Conservation (phyloP, 2,113 vertebrate genomes). For the Progne subis region DNA sequence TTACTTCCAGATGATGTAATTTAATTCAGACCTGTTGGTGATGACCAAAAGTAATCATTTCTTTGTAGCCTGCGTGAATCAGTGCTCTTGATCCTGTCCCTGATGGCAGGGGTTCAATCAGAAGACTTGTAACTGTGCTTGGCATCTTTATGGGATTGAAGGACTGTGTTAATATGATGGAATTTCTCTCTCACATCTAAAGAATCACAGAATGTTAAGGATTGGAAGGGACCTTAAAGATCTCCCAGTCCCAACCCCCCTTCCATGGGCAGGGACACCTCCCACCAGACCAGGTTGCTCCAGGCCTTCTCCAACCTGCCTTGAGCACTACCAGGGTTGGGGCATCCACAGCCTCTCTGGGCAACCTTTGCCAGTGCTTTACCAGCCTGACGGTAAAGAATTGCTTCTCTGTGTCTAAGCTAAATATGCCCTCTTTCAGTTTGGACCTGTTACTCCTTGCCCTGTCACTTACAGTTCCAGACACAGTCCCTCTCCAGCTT, state of each 20-base stretch:
- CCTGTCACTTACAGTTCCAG: not conserved
- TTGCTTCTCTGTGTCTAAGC: not conserved
- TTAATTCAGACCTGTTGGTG: conserved; percentile 31
- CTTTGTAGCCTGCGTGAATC: not conserved
- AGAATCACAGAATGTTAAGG: not conserved
- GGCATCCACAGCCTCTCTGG: not conserved
- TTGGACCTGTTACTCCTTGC: not conserved
- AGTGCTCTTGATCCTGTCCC: not conserved
- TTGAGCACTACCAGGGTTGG: not conserved
- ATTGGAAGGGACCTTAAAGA: not conserved
- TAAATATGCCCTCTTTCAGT: not conserved
- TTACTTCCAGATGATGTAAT: conserved; percentile 26
- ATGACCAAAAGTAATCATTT: conserved; percentile 55
- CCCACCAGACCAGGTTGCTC: not conserved
- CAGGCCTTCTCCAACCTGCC: not conserved
- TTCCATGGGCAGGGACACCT: not conserved
- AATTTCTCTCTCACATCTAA: not conserved
- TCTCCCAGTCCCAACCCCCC: not conserved
- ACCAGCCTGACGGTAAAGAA: not conserved
- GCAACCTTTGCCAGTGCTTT: not conserved
- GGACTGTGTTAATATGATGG: not conserved
- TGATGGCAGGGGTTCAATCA: not conserved
- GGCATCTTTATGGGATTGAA: conserved; percentile 8
- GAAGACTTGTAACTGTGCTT: not conserved
- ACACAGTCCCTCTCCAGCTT: not conserved